A percentile compares a stretch with the other conserved stretches of the same genome.
Conservation (phyloP, 92 coral and sea anemone species). For the Zoanthus solanderi region DNA sequence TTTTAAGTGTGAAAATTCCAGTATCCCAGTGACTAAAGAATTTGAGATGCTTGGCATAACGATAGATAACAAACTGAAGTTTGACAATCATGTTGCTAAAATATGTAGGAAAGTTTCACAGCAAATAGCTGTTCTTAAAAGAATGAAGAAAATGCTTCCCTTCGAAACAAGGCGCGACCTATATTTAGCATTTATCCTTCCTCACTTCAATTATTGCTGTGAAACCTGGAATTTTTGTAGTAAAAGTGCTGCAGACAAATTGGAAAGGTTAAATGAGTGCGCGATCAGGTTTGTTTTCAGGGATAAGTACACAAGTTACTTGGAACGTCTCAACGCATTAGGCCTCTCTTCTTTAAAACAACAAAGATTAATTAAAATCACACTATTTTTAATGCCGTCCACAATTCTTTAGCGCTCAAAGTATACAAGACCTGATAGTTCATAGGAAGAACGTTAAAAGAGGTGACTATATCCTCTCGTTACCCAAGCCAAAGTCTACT, state of each 20-base stretch:
- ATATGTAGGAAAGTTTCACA: slow-evolving; percentile 56
- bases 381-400: slow-evolving; percentile 4
- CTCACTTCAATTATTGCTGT: slow-evolving; percentile 60
- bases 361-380: slow-evolving; percentile 8
- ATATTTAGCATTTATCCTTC: slow-evolving; percentile 33
- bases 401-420: slow-evolving; percentile 14
- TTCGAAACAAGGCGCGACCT: slow-evolving; percentile 39
- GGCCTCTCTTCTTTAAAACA: slow-evolving; percentile 9
- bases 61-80: slow-evolving; percentile 52
- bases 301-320: slow-evolving; percentile 4
- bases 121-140: slow-evolving; percentile 55
- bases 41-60: slow-evolving; percentile 50
- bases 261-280: slow-evolving; percentile 51
- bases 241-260: slow-evolving; percentile 50
- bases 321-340: background rate
- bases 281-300: slow-evolving; percentile 35
- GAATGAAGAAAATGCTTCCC: slow-evolving; percentile 44
- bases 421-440: slow-evolving; percentile 18
- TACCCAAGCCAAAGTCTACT: background rate
- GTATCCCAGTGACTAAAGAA: slow-evolving; percentile 46
- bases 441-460: background rate
- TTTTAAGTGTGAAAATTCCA: slow-evolving; percentile 53
- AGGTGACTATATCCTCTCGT: background rate
- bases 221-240: slow-evolving; percentile 64
- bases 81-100: slow-evolving; percentile 48